These are phyloP conservation scores for Mesocricetus auratus DNA, from an alignment of 2,113 vertebrate genomes.

Conservation along the genomic window DNA sequence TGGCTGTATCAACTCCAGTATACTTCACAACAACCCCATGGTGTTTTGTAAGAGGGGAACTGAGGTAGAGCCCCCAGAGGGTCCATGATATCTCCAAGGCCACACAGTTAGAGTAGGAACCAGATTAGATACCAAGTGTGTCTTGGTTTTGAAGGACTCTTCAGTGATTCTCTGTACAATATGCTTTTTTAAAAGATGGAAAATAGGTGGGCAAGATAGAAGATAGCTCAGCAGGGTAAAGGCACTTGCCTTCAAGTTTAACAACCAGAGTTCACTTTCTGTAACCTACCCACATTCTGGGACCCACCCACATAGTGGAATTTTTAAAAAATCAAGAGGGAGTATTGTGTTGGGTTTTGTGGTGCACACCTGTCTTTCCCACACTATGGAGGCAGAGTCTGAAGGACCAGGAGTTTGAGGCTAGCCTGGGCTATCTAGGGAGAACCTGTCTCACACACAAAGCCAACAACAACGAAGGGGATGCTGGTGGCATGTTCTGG, in stretches of 20 bases:
- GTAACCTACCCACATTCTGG: neutral
- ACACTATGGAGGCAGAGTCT: neutral
- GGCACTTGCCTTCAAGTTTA: neutral
- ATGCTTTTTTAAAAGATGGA: too few species aligned
- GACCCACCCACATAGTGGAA: neutral
- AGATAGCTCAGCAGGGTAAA: neutral
- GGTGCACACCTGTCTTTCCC: too few species aligned
- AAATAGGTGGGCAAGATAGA: neutral
- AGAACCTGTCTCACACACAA: neutral
- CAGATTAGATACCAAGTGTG: neutral
- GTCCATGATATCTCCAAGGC: neutral
- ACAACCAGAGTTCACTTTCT: neutral
- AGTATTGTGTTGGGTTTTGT: neutral
- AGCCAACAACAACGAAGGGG: neutral
- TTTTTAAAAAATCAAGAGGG: neutral
- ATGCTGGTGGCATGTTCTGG: accelerated
- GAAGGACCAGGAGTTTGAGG: too few species aligned
- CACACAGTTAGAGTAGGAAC: neutral
- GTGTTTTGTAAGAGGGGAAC: neutral
- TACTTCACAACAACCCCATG: neutral
- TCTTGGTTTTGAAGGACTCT: neutral
- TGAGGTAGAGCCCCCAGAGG: neutral
- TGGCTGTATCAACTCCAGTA: neutral
- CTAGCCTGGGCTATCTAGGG: neutral
- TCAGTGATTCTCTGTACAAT: neutral